Conservation (phyloP, 1,140 invertebrate genomes). For the Bombus picipes region DNA sequence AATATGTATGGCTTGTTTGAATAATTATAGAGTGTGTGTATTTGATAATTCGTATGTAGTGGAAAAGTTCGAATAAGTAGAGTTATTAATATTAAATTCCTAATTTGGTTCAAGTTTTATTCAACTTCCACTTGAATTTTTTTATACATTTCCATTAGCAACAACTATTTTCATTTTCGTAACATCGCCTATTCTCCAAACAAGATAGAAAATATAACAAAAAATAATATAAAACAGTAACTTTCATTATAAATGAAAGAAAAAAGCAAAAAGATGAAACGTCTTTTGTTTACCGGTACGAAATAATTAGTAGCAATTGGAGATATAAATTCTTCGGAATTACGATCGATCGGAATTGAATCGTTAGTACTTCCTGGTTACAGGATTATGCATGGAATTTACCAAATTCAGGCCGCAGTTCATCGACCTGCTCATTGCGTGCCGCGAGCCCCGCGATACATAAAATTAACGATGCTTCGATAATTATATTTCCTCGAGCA, state of each 20-base stretch:
- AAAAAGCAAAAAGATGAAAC: background rate
- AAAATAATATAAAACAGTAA: too few species aligned
- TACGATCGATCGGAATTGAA: constrained; percentile 31
- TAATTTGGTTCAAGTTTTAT: too few species aligned
- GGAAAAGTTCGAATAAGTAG: too few species aligned
- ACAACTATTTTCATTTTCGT: too few species aligned
- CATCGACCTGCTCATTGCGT: constrained; percentile 37
- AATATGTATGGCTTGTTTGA: too few species aligned
- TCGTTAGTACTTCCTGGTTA: constrained; percentile 12
- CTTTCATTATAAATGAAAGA: background rate
- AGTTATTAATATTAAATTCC: too few species aligned
- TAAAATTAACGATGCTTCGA: background rate
- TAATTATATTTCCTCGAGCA: background rate
- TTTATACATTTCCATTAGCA: too few species aligned
- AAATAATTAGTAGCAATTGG: background rate
- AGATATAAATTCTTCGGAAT: background rate
- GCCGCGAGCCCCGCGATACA: constrained; percentile 41
- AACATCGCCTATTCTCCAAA: too few species aligned
- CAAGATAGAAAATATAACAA: too few species aligned
- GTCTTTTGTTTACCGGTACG: background rate
- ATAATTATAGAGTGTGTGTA: too few species aligned
- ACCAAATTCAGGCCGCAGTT: constrained; percentile 48
- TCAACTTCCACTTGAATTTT: too few species aligned
- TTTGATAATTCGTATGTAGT: too few species aligned
- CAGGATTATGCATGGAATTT: constrained; percentile 51